These are phyloP conservation scores for Entelurus aequoreus DNA, from an alignment of 2,113 vertebrate genomes.

Conservation along the genomic window DNA sequence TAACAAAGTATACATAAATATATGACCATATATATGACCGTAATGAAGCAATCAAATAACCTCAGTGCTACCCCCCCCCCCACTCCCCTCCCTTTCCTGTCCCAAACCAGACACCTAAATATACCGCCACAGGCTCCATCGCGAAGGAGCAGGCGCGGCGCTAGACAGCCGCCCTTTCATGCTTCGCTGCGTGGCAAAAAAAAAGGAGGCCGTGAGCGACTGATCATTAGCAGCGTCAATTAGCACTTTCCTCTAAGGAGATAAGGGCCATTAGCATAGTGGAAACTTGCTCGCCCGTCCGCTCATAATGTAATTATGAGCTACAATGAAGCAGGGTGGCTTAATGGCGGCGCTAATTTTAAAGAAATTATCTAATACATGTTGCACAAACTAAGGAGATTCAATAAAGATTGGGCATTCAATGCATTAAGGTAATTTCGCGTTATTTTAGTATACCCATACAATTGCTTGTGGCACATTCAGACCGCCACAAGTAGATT, in stretches of 20 bases:
- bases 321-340: not conserved
- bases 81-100: constrained; percentile 58
- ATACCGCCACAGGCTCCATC: constrained; percentile 40
- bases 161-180: constrained; percentile 50
- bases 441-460: no score
- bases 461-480: no score
- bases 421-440: no score
- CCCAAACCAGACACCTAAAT: constrained; percentile 61
- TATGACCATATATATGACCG: constrained; percentile 64
- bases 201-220: constrained; percentile 27
- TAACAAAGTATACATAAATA: constrained; percentile 68
- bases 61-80: constrained; percentile 52
- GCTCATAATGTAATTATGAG: not conserved
- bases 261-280: not conserved
- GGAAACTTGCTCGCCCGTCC: not conserved
- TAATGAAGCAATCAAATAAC: constrained; percentile 71
- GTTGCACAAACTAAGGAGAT: not conserved
- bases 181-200: constrained; percentile 23
- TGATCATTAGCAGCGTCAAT: constrained; percentile 17
- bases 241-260: not conserved
- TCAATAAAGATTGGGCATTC: no score
- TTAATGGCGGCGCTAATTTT: not conserved
- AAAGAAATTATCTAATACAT: not conserved
- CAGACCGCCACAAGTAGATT: no score
- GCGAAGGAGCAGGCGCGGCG: constrained; percentile 13